These are phyloP conservation scores for Ophion slaviceki DNA, from an alignment of 2,888 invertebrate species.

Conservation along the genomic window DNA sequence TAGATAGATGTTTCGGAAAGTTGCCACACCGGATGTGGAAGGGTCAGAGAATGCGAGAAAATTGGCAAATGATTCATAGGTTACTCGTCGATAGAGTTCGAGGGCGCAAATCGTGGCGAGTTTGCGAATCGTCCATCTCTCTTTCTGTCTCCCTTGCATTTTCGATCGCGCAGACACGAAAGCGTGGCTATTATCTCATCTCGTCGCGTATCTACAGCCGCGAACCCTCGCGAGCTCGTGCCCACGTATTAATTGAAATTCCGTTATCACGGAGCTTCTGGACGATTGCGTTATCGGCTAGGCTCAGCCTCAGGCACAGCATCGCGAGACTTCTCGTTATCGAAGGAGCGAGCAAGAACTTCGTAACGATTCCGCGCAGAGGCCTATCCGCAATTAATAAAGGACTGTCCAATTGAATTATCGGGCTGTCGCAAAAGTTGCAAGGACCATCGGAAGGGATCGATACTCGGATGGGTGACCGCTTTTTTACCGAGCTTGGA, in stretches of 20 bases:
- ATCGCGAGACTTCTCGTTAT: conserved; percentile 40
- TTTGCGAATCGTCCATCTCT: conserved; percentile 33
- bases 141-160: background rate
- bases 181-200: conserved; percentile 47
- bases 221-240: conserved; percentile 20
- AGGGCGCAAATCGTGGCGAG: background rate
- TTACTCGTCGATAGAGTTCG: background rate
- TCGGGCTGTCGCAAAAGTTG: background rate
- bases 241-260: conserved; percentile 79
- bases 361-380: conserved; percentile 4
- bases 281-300: conserved; percentile 78
- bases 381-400: background rate
- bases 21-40: conserved; percentile 14
- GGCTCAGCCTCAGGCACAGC: conserved; percentile 24
- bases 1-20: conserved; percentile 53
- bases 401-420: background rate
- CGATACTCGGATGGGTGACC: background rate
- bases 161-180: conserved; percentile 23
- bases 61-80: conserved; percentile 49
- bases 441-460: background rate
- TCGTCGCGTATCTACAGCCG: conserved; percentile 13
- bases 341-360: conserved; percentile 60
- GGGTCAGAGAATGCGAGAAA: conserved; percentile 36
- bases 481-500: background rate
- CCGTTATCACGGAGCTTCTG: conserved; percentile 81